Conservation (phyloP, 2,888 invertebrate genomes). For the Apamea crenata region DNA sequence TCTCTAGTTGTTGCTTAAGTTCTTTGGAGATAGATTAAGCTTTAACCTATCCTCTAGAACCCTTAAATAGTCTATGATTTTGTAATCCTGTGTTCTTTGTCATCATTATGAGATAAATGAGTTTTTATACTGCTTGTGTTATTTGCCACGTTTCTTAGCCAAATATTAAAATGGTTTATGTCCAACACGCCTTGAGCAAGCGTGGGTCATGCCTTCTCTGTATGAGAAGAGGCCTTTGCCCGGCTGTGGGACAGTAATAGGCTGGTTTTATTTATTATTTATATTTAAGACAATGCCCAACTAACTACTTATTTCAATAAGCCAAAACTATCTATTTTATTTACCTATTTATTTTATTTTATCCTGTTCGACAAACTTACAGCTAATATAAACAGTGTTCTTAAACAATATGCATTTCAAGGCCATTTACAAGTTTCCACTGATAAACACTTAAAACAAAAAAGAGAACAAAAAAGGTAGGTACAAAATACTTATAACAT, state of each 20-base stretch:
- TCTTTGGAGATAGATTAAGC: background rate
- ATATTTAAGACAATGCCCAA: background rate
- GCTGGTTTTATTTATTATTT: background rate
- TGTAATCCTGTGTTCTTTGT: background rate
- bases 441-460: no score
- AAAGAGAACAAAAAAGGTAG: no score
- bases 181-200: background rate
- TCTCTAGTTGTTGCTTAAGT: background rate
- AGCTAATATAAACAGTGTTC: no score
- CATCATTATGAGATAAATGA: no score
- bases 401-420: no score
- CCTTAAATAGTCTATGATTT: background rate
- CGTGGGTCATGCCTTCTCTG: background rate
- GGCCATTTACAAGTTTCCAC: no score
- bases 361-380: no score
- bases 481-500: no score
- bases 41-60: slow-evolving; percentile 6
- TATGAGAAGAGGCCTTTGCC: background rate
- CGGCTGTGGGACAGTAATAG: background rate
- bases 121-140: background rate
- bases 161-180: background rate
- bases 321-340: background rate
- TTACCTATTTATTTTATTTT: no score
- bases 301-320: background rate
- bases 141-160: background rate